Percentiles rank a stretch among this genome's conserved stretches.
Evolutionary conservation across 2,888 invertebrate species (phyloP).

Genomic region (Poecilobothrus nobilitatus): DNA sequence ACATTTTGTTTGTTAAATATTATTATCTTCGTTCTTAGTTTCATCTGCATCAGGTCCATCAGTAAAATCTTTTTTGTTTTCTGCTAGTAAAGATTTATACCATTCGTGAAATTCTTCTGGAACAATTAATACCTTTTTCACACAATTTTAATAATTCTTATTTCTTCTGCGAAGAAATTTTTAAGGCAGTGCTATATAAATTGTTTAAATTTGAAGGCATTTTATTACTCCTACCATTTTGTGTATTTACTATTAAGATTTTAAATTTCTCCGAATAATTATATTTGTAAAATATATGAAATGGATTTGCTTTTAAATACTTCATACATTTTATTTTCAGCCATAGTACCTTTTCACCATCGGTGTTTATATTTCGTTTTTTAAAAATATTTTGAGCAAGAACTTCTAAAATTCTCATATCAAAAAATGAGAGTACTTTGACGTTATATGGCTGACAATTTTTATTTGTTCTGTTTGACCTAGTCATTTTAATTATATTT

Average conservation of each 20-base stretch:
- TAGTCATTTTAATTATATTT: constrained; percentile 11
- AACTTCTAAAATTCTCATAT: constrained; percentile 12
- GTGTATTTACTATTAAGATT: too few species aligned
- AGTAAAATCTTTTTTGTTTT: too few species aligned
- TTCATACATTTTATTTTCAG: constrained; percentile 13
- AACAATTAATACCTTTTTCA: background rate
- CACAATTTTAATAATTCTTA: background rate
- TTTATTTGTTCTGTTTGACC: constrained; percentile 9
- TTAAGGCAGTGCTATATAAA: background rate
- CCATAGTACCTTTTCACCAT: constrained; percentile 14
- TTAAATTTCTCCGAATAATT: too few species aligned
- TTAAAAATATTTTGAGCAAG: constrained; percentile 10
- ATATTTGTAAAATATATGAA: background rate
- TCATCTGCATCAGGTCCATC: too few species aligned
- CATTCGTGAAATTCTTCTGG: background rate
- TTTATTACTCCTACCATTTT: too few species aligned
- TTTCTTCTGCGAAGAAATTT: background rate
- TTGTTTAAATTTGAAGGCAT: too few species aligned
- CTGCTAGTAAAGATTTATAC: background rate
- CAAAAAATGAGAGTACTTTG: constrained; percentile 9
- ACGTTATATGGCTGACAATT: constrained; percentile 10
- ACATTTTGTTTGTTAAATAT: too few species aligned
- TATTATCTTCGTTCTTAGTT: too few species aligned
- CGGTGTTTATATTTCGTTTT: constrained; percentile 12
- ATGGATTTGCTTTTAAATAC: background rate